Conservation (phyloP, 2,797 vertebrate species). For the Cephalopachus bancanus region DNA sequence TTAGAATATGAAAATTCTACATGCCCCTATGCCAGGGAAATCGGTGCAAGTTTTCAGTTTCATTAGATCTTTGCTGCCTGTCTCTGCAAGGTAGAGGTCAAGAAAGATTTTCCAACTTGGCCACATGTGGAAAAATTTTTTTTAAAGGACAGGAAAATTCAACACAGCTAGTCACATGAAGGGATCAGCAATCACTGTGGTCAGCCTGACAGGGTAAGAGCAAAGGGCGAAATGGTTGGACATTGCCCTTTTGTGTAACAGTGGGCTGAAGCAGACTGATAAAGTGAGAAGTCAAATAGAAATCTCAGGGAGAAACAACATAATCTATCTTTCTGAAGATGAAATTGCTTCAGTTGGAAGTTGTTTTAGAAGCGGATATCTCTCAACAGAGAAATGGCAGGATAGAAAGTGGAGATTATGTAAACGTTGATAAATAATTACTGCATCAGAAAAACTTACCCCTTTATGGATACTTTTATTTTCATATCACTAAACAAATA, state of each 20-base stretch:
- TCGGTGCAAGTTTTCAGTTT: background rate
- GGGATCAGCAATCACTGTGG: background rate
- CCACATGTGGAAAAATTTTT: background rate
- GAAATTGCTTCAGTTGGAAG: background rate
- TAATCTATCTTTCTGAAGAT: background rate
- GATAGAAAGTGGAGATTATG: background rate
- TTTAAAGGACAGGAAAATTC: background rate
- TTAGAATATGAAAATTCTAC: slow-evolving; percentile 18
- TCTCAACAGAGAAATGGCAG: background rate
- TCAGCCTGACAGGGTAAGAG: background rate
- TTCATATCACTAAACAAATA: background rate
- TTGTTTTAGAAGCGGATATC: background rate
- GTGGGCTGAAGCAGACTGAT: background rate
- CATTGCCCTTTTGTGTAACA: background rate
- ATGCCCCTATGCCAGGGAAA: background rate
- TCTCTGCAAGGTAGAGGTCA: background rate
- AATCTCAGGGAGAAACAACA: background rate
- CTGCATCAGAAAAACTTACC: background rate
- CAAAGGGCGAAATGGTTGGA: background rate
- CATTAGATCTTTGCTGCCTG: background rate
- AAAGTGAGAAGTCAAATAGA: background rate
- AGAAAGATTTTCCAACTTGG: background rate
- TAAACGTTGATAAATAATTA: background rate
- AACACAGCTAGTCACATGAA: background rate
- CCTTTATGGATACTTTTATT: background rate